Base-by-base conservation (phyloP, 35 echinoderm and acorn worm genomes). In the Ophiothrix spiculata region DNA sequence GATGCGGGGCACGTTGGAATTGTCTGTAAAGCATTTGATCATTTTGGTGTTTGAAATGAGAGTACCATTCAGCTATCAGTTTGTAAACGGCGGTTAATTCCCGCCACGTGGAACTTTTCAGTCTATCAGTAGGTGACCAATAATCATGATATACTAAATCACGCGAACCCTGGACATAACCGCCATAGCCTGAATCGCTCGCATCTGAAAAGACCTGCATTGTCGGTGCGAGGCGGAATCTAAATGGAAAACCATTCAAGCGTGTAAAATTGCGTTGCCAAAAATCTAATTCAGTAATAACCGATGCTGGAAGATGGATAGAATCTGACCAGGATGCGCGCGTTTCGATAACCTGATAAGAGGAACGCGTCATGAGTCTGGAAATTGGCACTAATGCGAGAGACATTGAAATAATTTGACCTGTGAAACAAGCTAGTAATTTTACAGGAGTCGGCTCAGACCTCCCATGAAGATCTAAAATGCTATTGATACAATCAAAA, bases 121-220 rank as follows among this genome's bases (percentile, higher is more conserved):
- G 25, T 15, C n/a, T 32, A 13, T 81, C 77, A 21, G 78, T 17
- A 1, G 21, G 1, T 1, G 36, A 39, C 87, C 54, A 89, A 29
- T 1, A 0, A 14, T 79, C 87, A 34, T 87, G 78, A 33, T 76
- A 89, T 32, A 19, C 38, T 35, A 75, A 37, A 31, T 88, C 4
- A 0, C 56, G 4, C 0, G 35, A 3, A 17, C 1, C 38, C 1
- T 69, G 46, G 23, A 87, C 33, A 36, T 35, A 89, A 1, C 78
- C 87, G 6, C 87, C 79, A 21, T 14, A 75, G 41, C 78, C 79
- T 0, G 36, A 75, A 15, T 81, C 36, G 38, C 79, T 89, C 1
- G 87, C 87, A 45, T 89, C 87, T 17, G 79, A 89, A 64, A 14
- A 89, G 39, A 89, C 79, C 37, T 74, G 78, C 19, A 75, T 75